Evolutionary conservation across 1,140 invertebrate species (phyloP), one percentile per base, ranked within the genome.

Genomic region (Platyura marginata): DNA sequence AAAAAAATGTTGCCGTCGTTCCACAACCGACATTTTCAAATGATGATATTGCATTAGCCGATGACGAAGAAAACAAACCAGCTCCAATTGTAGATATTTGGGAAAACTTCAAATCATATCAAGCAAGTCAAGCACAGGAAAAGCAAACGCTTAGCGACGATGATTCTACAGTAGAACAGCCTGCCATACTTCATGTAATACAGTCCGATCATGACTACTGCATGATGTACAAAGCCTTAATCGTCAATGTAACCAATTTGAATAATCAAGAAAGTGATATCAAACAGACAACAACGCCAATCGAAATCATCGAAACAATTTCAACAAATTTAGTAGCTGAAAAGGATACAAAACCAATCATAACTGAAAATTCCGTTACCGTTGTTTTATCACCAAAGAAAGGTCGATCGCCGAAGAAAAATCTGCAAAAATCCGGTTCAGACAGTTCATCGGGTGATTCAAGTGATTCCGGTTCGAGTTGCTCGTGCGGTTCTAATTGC

Each of bases 81-180:
- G 64, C 70, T 25, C 53, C 65, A 44, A 68, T 75, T 51, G 70
- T 74, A 47, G 75, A 79, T n/a, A 83, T 84, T 54, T 84, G 81
- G 81, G 78, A 85, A 51, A 83, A 84, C 54, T 81, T 85, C 44
- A 78, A 79, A 54, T 73, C 71, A 21, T 78, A 75, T 53, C 68
- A 75, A 48, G 73, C 74, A 10, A 64, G 21, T 38, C 6, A 36
- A 43, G 13, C 21, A 9, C 10, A 40, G 44, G 33, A 32, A 9
- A 47, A 41, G 35, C 41, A 41, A 41, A 42, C 40, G 13, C 9
- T 25, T 29, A 19, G 42, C 35, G 42, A 46, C 13, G 40, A 46
- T 29, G 41, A 32, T 21, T 42, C 43, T 25, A 43, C 45, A 8
- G 37, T 41, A n/a, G 44, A 43, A 25, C 61, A 64, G 33, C 58